Percentiles rank a stretch among this genome's conserved stretches.
phyloP scores from a whole-genome alignment of 2,797 vertebrate genomes.

The Muscicapa comitata region DNA sequence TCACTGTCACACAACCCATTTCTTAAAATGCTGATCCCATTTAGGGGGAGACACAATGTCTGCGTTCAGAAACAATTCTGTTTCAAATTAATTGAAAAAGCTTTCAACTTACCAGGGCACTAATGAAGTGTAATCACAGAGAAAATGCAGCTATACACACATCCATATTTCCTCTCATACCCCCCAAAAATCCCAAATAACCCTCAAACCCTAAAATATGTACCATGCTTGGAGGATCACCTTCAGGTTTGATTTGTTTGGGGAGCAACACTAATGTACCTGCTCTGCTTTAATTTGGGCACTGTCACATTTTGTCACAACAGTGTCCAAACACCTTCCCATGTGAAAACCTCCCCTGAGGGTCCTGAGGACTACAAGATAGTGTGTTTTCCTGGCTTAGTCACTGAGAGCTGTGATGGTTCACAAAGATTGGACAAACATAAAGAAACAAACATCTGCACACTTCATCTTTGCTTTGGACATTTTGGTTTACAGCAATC shows the following conservation, averaged over 20 bases:
- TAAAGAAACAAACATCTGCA: neutral
- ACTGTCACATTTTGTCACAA: neutral
- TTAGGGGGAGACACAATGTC: neutral
- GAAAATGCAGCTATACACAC: neutral
- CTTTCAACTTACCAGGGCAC: neutral
- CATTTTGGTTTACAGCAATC: neutral
- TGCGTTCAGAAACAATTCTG: neutral
- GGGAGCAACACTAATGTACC: neutral
- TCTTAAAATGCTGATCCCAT: neutral
- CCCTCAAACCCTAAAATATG: neutral
- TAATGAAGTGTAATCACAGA: neutral
- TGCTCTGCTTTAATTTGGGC: neutral
- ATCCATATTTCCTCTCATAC: rapidly evolving
- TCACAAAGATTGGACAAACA: neutral
- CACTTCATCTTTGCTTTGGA: neutral
- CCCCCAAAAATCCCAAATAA: neutral
- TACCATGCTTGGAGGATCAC: neutral
- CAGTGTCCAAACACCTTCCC: neutral
- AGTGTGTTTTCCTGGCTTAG: neutral
- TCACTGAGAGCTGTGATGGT: neutral
- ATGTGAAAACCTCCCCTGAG: neutral
- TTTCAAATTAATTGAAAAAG: neutral
- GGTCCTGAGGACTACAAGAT: neutral
- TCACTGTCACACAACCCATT: neutral
- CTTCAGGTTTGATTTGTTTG: neutral